Evolutionary conservation across 2,888 invertebrate genomes (phyloP).

Genomic region (Protonemura montana): DNA sequence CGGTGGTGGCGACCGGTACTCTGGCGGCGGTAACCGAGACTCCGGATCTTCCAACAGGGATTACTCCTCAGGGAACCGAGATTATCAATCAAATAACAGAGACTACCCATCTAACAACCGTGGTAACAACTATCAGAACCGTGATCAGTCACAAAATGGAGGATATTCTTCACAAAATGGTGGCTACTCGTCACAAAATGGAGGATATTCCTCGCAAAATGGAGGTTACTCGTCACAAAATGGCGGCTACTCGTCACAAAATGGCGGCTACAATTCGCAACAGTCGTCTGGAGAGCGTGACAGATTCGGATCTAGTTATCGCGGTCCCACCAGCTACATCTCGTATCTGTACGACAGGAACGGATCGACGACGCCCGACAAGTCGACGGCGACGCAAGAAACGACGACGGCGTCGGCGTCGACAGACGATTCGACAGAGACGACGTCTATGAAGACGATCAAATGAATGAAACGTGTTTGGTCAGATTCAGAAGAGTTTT

Average conservation of each 20-base stretch:
- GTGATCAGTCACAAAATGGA: neutral
- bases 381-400: conserved; percentile 32
- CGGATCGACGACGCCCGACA: conserved; percentile 33
- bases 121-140: neutral
- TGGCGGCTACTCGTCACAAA: neutral
- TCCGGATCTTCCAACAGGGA: neutral
- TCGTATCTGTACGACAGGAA: conserved; percentile 48
- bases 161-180: neutral
- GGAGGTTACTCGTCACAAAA: conserved; percentile 20
- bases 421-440: conserved; percentile 21
- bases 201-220: neutral
- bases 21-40: conserved; percentile 16
- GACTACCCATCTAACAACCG: conserved; percentile 15
- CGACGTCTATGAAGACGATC: conserved; percentile 40
- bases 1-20: conserved; percentile 18
- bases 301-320: conserved; percentile 41
- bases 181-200: neutral
- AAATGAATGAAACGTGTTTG: neutral
- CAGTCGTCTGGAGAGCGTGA: conserved; percentile 16
- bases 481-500: neutral
- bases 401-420: conserved; percentile 21
- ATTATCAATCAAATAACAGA: neutral
- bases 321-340: conserved; percentile 45
- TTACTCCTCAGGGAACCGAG: neutral
- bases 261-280: conserved; percentile 8